Evolutionary conservation across 2,797 vertebrate species (phyloP).

Genomic region (Sternarchorhynchus goeldii): DNA sequence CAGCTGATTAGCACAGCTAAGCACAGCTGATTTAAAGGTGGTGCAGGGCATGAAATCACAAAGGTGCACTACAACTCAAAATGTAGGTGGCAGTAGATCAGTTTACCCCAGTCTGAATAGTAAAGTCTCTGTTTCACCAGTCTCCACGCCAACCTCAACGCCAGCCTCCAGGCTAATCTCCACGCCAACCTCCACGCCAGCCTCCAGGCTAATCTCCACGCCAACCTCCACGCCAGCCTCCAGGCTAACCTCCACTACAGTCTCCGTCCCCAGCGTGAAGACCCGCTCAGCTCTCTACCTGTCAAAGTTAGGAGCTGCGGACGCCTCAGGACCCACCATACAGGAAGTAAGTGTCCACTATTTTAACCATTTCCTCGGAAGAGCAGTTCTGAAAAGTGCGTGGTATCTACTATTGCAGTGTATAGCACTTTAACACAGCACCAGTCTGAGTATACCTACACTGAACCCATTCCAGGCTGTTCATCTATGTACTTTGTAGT

Average conservation of each 20-base stretch:
- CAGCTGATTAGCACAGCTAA: too few species aligned
- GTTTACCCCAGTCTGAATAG: too few species aligned
- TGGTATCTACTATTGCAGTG: slow-evolving; percentile 15
- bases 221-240: slow-evolving; percentile 53
- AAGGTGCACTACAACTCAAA: too few species aligned
- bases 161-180: slow-evolving; percentile 60
- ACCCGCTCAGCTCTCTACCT: slow-evolving; percentile 80
- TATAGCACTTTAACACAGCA: background rate
- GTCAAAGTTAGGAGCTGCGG: slow-evolving; percentile 72
- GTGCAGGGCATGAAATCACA: too few species aligned
- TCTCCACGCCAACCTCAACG: slow-evolving; percentile 62
- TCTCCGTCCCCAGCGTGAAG: slow-evolving; percentile 72
- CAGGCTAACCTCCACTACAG: too few species aligned
- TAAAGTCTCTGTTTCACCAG: slow-evolving; percentile 50
- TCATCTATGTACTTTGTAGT: too few species aligned
- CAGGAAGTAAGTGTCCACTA: slow-evolving; percentile 76
- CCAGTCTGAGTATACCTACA: background rate
- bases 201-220: slow-evolving; percentile 10
- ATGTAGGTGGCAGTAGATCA: slow-evolving; percentile 71
- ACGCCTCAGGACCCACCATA: slow-evolving; percentile 61
- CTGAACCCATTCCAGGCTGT: too few species aligned
- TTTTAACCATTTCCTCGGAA: slow-evolving; percentile 60
- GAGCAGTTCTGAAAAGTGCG: slow-evolving; percentile 47
- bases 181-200: slow-evolving; percentile 59
- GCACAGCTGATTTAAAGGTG: background rate